Percentiles rank a stretch among this genome's conserved stretches.
Evolutionary conservation across 2,888 invertebrate genomes (phyloP).

Genomic region (Listrodromus nycthemerus): DNA sequence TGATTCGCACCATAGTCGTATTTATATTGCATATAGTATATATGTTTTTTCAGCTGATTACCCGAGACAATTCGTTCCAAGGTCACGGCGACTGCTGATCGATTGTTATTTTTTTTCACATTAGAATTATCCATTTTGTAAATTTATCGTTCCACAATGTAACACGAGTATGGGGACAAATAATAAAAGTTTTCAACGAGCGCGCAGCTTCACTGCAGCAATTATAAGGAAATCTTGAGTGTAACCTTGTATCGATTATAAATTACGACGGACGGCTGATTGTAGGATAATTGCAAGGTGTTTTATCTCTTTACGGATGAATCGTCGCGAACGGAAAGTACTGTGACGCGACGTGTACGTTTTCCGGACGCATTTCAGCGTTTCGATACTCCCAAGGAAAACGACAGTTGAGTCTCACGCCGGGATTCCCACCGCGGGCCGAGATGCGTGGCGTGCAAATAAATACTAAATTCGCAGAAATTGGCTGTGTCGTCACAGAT

Average conservation of each 20-base stretch:
- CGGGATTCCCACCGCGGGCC: slow-evolving; percentile 35
- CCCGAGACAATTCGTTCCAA: neutral
- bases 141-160: too few relatives aligned
- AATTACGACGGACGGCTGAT: neutral
- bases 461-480: slow-evolving; percentile 13
- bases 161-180: neutral
- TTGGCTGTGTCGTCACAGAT: slow-evolving; percentile 37
- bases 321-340: slow-evolving; percentile 17
- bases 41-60: neutral
- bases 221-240: neutral
- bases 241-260: slow-evolving; percentile 7
- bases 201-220: neutral
- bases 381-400: neutral
- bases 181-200: neutral
- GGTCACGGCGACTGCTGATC: neutral
- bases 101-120: neutral
- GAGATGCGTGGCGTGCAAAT: slow-evolving; percentile 12
- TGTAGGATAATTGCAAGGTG: neutral
- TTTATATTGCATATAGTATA: neutral
- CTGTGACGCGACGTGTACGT: neutral
- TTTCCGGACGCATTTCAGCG: neutral
- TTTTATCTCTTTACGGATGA: slow-evolving; percentile 11
- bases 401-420: neutral
- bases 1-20: neutral
- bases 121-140: neutral